Base-by-base conservation (phyloP, 2,888 invertebrate genomes). In the Agrochola circellaris region DNA sequence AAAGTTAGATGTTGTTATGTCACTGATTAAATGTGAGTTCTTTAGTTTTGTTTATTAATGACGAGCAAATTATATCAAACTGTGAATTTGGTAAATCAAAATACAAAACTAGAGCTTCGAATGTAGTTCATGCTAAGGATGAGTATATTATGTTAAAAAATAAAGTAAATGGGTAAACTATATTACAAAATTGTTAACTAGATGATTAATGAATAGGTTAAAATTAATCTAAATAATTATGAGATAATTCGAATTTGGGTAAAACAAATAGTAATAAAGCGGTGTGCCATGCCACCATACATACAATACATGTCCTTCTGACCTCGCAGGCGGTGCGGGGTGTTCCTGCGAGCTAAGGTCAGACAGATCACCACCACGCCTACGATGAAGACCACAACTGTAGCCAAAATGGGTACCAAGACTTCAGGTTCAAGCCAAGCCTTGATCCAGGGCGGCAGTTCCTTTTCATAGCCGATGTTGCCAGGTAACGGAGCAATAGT, bases 361-460 rank as follows among this genome's bases (percentile, higher is more conserved):
- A 99, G 98, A 95, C 99, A 99, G 94, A 99, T 98, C 92, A 99
- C 99, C 91, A 99, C 98, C 91, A 99, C 98, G 84, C 99, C 99
- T 89, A 99, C 98, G 90, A 99, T 97, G 93, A 99, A 98, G 87
- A 99, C 99, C 89, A 99, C 98, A 82, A 99, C 97, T 48, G 99
- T 99, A 64, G 99, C 99, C 90, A 98, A 97, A 86, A 99, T 98
- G 0, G 99, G 99, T 42, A 99, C 98, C 92, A 99, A 97, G 85
- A 99, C 98, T 95, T 99, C 98, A 81, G 99, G 97, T 93, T 99
- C 98, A 85, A 99, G 97, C 98, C 99, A 99, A 78, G 98, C 98
- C 77, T 98, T 98, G 88, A 99, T 97, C 98, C 99, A 99, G 0
- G 98, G 95, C 9, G 97, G 97, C 82, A 97, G 94, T 80, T 97